These are phyloP conservation scores for Oncorhynchus clarkii DNA, from an alignment of 2,113 vertebrate species.

Conservation along the genomic window DNA sequence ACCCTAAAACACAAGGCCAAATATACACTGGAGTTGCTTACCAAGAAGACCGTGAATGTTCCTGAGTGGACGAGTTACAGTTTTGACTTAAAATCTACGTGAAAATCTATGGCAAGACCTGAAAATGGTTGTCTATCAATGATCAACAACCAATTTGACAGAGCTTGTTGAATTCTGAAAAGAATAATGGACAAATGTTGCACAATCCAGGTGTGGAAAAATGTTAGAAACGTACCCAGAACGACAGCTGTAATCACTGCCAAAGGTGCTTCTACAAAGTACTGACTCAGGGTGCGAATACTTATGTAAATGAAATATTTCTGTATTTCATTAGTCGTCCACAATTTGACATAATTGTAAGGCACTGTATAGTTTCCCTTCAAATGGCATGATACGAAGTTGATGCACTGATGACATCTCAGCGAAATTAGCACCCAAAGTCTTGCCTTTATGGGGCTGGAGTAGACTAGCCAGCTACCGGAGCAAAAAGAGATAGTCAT, in stretches of 20 bases:
- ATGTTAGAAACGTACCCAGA: slow-evolving; percentile 36
- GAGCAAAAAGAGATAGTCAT: neutral
- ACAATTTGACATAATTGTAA: slow-evolving; percentile 45
- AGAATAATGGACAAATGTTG: neutral
- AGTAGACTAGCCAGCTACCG: neutral
- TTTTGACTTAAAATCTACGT: no score
- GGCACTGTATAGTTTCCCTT: slow-evolving; percentile 21
- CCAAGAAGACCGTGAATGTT: no score
- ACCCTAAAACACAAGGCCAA: no score
- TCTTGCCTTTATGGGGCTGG: slow-evolving; percentile 6
- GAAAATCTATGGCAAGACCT: no score
- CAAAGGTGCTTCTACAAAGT: no score
- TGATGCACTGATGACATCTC: slow-evolving; percentile 33
- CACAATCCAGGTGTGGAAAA: slow-evolving; percentile 22
- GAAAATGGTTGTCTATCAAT: no score
- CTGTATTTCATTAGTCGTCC: slow-evolving; percentile 6
- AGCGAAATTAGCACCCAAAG: slow-evolving; percentile 41
- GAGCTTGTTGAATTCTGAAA: no score
- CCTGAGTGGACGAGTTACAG: no score
- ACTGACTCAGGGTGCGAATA: no score
- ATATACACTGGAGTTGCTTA: no score
- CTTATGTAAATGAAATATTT: no score
- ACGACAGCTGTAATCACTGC: slow-evolving; percentile 28
- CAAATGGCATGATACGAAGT: slow-evolving; percentile 56
- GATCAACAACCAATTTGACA: no score